Evolutionary conservation across 1,140 invertebrate species (phyloP), one percentile per base, ranked within the genome.

Genomic region (Panagrolaimus sp.): DNA sequence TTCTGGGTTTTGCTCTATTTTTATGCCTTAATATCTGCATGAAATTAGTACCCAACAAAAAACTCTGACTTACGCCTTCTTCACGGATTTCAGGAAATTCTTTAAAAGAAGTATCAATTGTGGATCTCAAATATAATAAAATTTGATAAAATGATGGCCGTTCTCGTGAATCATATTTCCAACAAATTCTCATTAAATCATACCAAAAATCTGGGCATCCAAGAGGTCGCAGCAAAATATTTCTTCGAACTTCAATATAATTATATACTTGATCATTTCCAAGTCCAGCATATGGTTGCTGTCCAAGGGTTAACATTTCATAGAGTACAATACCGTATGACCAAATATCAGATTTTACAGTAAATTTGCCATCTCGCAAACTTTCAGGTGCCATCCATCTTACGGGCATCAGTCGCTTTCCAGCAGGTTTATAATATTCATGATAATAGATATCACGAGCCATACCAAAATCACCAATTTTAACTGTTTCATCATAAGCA

Each of bases 281-380:
- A 57, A 88, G 84, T 83, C 93, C 89, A 75, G 90, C 90, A 84
- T 98, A 98, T 11, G 96, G 96, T 84, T 96, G 93, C 61, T 91
- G 91, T 16, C 92, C 93, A 13, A 96, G 86, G 0, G 94, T 98
- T 7, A 91, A 91, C 91, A 98, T 97, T 86, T 98, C 95, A 92
- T 94, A 98, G 20, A 98, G 84, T 2, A 98, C 93, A 63, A 75
- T 51, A 7, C 65, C 67, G 23, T 63, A 80, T 25, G 63, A 78
- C 93, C 95, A 98, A 5, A 94, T 91, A 85, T 98, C 95, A 45
- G 92, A 96, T 80, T 87, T 89, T 83, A 88, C 90, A 20, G 91
- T 91, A 84, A 93, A 96, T 31, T 93, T 89, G 25, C 93, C 94
- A 84, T 98, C 94, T 78, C 92, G 92, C 53, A 98, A 86, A 76